These are phyloP conservation scores for Montipora foliosa DNA, from an alignment of 64 coral and sea anemone genomes.

Conservation along the genomic window DNA sequence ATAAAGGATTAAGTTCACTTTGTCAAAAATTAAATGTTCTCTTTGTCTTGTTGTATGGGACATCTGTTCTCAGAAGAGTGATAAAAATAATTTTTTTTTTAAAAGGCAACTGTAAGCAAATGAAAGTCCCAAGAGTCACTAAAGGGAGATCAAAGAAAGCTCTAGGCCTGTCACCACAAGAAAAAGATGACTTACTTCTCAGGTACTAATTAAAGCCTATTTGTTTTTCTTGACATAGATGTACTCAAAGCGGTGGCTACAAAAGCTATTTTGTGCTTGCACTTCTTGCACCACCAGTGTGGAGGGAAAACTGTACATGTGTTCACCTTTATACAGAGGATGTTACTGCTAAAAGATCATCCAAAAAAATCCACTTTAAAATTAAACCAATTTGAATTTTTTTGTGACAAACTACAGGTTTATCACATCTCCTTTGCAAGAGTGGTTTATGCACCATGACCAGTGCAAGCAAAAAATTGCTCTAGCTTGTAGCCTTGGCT, in stretches of 20 bases:
- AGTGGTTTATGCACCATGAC: constrained; percentile 8
- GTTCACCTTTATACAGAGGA: constrained; percentile 14
- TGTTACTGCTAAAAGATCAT: neutral
- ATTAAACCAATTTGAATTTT: neutral
- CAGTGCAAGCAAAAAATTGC: constrained; percentile 5
- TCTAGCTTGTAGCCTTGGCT: constrained; percentile 10
- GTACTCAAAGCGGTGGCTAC: neutral
- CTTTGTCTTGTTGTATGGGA: constrained; percentile 12
- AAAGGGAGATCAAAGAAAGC: constrained; percentile 16
- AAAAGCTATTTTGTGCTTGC: constrained; percentile 7
- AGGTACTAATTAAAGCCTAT: constrained; percentile 14
- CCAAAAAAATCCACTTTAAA: neutral
- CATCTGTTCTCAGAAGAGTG: neutral
- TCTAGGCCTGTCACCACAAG: constrained; percentile 17
- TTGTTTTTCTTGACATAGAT: constrained; percentile 5
- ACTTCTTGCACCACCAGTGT: constrained; percentile 7
- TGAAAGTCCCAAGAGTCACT: constrained; percentile 14
- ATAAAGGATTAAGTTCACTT: constrained; percentile 2
- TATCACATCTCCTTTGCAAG: constrained; percentile 9
- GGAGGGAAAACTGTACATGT: constrained; percentile 10
- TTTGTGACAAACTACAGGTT: constrained; percentile 16
- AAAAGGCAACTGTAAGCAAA: constrained; percentile 12
- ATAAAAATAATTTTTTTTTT: constrained; percentile 13
- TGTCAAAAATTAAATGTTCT: constrained; percentile 21
- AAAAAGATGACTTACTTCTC: constrained; percentile 5